Evolutionary conservation across 1,140 invertebrate species (phyloP).

Genomic region (Leptopilina clavipes): DNA sequence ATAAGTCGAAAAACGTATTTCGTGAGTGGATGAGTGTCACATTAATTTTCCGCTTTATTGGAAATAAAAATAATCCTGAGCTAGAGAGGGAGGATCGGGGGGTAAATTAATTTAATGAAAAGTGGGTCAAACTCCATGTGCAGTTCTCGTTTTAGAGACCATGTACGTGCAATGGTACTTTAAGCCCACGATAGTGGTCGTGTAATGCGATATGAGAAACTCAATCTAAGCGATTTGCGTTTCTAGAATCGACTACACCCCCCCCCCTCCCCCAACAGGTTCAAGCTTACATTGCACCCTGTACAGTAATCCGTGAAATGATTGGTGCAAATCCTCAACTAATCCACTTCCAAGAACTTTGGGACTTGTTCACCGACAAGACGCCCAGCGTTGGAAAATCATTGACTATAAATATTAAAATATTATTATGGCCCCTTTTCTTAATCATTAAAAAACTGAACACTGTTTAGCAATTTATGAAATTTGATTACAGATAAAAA

Average conservation of each 20-base stretch:
- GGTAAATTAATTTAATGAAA: slow-evolving; percentile 17
- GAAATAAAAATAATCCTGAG: slow-evolving; percentile 16
- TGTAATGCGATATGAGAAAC: slow-evolving; percentile 11
- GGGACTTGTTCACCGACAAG: slow-evolving; percentile 38
- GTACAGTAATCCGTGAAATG: slow-evolving; percentile 58
- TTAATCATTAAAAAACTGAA: too few relatives aligned
- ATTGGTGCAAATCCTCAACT: slow-evolving; percentile 53
- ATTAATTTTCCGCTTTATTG: background rate
- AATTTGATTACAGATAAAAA: too few relatives aligned
- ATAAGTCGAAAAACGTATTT: too few relatives aligned
- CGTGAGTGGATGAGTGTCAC: background rate
- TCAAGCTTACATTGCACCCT: slow-evolving; percentile 2
- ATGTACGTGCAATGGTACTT: background rate
- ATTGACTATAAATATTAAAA: background rate
- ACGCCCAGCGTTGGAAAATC: too few relatives aligned
- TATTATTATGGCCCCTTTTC: too few relatives aligned
- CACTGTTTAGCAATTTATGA: too few relatives aligned
- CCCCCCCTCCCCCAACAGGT: slow-evolving; percentile 10
- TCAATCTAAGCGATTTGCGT: slow-evolving; percentile 19
- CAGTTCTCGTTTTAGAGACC: background rate
- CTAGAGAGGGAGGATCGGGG: background rate
- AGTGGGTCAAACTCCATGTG: slow-evolving; percentile 10
- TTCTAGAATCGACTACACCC: slow-evolving; percentile 5
- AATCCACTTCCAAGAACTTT: slow-evolving; percentile 57
- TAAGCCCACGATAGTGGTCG: slow-evolving; percentile 1